A percentile compares a stretch with the other conserved stretches of the same genome.
These are phyloP conservation scores for Aphelinus atriplicis DNA, from an alignment of 1,140 invertebrate species.

Conservation along the genomic window DNA sequence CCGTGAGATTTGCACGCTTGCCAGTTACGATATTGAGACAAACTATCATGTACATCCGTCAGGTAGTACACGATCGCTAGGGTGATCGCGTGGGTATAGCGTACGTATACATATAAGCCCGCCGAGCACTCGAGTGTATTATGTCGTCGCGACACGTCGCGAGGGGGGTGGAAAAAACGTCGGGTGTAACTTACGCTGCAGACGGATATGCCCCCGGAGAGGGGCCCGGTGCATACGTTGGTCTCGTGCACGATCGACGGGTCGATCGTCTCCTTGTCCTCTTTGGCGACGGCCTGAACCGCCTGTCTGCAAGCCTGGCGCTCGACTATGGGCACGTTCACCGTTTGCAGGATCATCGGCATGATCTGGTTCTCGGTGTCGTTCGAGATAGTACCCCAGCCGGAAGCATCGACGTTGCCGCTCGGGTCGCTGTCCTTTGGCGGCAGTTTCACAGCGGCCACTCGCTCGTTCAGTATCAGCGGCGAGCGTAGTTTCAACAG, in stretches of 20 bases:
- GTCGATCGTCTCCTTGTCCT: constrained; percentile 38
- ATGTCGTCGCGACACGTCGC: no score
- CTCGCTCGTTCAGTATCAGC: constrained; percentile 64
- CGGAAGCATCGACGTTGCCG: constrained; percentile 57
- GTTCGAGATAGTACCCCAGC: constrained; percentile 64
- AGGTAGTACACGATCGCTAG: no score
- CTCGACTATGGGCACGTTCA: constrained; percentile 46
- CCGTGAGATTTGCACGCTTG: no score
- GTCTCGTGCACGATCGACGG: constrained; percentile 52
- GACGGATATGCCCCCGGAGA: constrained; percentile 68
- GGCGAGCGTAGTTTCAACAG: constrained; percentile 68
- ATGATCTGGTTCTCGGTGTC: constrained; percentile 12
- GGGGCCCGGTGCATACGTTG: constrained; percentile 72
- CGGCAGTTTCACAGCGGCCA: constrained; percentile 67
- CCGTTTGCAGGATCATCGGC: constrained; percentile 50
- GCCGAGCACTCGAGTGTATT: no score
- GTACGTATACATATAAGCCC: no score
- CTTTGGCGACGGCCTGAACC: constrained; percentile 45
- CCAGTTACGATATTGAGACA: no score
- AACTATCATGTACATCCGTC: no score
- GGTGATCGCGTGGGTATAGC: no score
- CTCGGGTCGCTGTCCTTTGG: constrained; percentile 49
- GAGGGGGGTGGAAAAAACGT: no score
- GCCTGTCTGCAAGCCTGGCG: constrained; percentile 41
- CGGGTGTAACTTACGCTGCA: constrained; percentile 65